Evolutionary conservation across 2,113 vertebrate species (phyloP).

Genomic region (Globicephala melas): DNA sequence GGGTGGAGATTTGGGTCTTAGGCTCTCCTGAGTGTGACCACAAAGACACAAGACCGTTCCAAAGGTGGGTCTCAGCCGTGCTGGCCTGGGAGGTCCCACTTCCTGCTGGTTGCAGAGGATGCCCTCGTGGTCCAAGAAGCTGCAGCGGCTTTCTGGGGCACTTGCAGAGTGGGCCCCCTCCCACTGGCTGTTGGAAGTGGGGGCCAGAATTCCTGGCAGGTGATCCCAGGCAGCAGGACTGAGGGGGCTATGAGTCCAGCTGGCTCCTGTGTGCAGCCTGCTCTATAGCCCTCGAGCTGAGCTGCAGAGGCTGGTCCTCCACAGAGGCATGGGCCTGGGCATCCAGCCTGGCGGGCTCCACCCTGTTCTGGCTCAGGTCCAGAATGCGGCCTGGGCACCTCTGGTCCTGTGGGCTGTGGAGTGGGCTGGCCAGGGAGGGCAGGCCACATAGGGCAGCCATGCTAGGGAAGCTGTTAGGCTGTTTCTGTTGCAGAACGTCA

Average conservation of each 20-base stretch:
- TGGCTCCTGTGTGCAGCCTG: conserved; percentile 26
- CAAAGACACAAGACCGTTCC: conserved; percentile 50
- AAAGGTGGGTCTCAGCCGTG: neutral
- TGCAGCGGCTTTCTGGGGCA: neutral
- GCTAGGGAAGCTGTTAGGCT: conserved; percentile 18
- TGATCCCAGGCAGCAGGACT: neutral
- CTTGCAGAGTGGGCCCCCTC: neutral
- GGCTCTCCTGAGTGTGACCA: neutral
- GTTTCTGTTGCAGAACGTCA: conserved; percentile 61
- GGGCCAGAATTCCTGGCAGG: neutral
- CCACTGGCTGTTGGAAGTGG: neutral
- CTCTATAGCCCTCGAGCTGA: conserved; percentile 21
- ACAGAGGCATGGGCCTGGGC: conserved; percentile 58
- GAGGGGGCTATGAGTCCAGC: conserved; percentile 70
- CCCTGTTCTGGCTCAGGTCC: conserved; percentile 56
- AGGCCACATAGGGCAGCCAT: neutral
- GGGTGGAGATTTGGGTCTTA: neutral
- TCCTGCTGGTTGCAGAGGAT: neutral
- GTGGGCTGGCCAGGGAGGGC: conserved; percentile 22
- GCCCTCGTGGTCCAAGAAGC: neutral
- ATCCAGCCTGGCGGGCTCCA: conserved; percentile 72
- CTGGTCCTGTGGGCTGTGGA: conserved; percentile 39
- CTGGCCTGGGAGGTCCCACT: neutral
- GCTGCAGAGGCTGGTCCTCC: conserved; percentile 56
- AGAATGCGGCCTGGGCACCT: neutral